Base-by-base conservation (phyloP, 2,113 vertebrate species). In the Alethe castanea region DNA sequence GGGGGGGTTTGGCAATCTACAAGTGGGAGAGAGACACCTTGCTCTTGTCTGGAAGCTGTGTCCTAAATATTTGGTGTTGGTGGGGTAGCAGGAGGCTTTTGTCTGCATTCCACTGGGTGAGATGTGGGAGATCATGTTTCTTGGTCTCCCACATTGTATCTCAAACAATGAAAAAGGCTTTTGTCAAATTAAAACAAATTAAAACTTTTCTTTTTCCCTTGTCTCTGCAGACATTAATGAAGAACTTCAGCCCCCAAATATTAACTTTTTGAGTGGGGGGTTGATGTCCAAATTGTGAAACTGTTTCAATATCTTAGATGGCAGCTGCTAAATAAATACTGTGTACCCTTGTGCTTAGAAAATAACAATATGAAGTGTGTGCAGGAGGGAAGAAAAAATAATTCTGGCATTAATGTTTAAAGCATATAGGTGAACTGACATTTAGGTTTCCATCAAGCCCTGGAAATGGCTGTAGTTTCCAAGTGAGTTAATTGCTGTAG, bases 91-190 rank as follows among this genome's bases (percentile, higher is more conserved):
- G 64, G 33, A 72, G 25, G 33, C 28, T 73, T 95, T 80, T 61
- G 10, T 24, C 40, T 48, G 2, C 19, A 2, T 53, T 70, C 25
- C 50, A 4, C 45, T 82, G 28, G 29, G 11, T 5, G 12, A 56
- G 35, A 38, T 0, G 0, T 35, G 26, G 56, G 52, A 64, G 42
- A 19, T 53, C 0, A 1, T 14, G 2, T 54, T 87, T 50, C 35
- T 65, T 95, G 15, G n/a, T 69, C 40, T 88, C 42, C 54, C 19
- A 23, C 31, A 12, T 19, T 9, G 10, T 45, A 42, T 44, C 19
- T 77, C 23, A 25, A n/a, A 61, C 45, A 69, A 38, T 8, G 3
- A 59, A 77, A 31, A 8, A 28, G 20, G 9, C 20, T 85, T 81
- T 79, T 80, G 53, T 57, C 19, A 65, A 50, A 54, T n/a, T n/a